Conservation (phyloP, 2,888 invertebrate species). For the Anoplius nigerrimus region DNA sequence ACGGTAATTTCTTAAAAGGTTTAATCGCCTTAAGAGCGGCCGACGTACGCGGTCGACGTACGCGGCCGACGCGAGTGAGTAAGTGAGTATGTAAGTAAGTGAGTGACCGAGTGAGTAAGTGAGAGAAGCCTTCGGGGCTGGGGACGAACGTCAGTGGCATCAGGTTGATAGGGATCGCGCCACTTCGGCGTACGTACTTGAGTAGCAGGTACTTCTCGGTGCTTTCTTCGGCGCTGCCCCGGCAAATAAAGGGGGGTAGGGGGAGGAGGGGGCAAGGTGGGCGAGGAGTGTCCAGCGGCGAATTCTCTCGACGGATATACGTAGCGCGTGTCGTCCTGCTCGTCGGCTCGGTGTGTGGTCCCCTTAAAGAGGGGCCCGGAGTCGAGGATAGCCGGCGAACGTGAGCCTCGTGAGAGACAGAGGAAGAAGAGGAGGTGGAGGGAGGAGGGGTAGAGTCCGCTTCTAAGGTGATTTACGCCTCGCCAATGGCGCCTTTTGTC, state of each 20-base stretch:
- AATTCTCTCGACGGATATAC: conserved; percentile 48
- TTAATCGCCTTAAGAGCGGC: no score
- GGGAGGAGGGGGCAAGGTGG: no score
- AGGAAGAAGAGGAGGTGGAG: conserved; percentile 13
- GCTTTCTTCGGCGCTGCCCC: conserved; percentile 46
- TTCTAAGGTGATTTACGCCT: conserved; percentile 63
- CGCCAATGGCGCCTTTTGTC: conserved; percentile 63
- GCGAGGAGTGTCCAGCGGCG: conserved; percentile 39
- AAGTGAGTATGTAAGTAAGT: no score
- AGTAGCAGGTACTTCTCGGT: conserved; percentile 56
- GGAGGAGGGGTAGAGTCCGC: conserved; percentile 26
- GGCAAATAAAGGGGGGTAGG: no score
- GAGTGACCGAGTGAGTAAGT: no score
- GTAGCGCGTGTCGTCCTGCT: conserved; percentile 49
- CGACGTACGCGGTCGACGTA: no score
- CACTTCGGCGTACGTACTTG: conserved; percentile 27
- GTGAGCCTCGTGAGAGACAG: conserved; percentile 24
- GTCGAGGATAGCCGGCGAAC: conserved; percentile 3
- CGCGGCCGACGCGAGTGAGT: no score
- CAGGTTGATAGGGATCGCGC: conserved; percentile 44
- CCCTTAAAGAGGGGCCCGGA: conserved; percentile 3
- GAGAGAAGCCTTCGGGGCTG: not conserved
- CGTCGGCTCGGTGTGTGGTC: conserved; percentile 18
- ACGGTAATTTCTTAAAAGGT: no score
- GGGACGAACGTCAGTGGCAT: not conserved